Percentiles rank a stretch among this genome's conserved stretches.
Evolutionary conservation across 2,888 invertebrate species (phyloP).

Genomic region (Eupeodes latifasciatus): DNA sequence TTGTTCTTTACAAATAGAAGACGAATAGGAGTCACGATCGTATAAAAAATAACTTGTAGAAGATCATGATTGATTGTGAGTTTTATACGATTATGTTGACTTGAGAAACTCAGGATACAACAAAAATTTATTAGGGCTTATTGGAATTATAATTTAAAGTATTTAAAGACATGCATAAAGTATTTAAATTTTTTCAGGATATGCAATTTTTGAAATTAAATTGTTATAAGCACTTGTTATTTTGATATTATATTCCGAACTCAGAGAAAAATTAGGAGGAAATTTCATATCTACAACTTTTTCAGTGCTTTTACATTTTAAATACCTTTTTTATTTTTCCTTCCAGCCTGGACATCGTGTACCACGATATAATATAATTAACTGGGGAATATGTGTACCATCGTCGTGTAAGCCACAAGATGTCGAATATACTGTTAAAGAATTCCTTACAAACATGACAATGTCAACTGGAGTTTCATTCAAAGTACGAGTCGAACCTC

Average conservation of each 20-base stretch:
- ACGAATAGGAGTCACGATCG: slow-evolving; percentile 6
- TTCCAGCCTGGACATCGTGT: slow-evolving; percentile 89
- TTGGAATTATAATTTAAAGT: no score
- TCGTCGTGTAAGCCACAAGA: slow-evolving; percentile 86
- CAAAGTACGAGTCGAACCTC: slow-evolving; percentile 86
- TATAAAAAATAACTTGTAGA: neutral
- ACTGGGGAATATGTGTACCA: slow-evolving; percentile 89
- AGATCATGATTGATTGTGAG: neutral
- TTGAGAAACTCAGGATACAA: neutral
- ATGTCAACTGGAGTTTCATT: slow-evolving; percentile 86
- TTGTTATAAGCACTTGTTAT: no score
- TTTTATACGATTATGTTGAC: slow-evolving; percentile 7
- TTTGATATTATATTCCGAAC: no score
- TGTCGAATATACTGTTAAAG: slow-evolving; percentile 86
- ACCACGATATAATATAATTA: slow-evolving; percentile 87
- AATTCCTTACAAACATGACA: slow-evolving; percentile 85
- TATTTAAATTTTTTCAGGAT: no score
- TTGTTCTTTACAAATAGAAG: neutral
- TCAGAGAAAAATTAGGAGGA: no score
- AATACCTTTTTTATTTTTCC: neutral
- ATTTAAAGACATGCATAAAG: no score
- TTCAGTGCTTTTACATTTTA: neutral
- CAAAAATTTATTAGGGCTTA: neutral
- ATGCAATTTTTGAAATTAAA: no score
- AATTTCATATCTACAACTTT: no score